A percentile compares a stretch with the other conserved stretches of the same genome.
Evolutionary conservation across 2,888 invertebrate species (phyloP).

Genomic region (Lasioglossum morio): DNA sequence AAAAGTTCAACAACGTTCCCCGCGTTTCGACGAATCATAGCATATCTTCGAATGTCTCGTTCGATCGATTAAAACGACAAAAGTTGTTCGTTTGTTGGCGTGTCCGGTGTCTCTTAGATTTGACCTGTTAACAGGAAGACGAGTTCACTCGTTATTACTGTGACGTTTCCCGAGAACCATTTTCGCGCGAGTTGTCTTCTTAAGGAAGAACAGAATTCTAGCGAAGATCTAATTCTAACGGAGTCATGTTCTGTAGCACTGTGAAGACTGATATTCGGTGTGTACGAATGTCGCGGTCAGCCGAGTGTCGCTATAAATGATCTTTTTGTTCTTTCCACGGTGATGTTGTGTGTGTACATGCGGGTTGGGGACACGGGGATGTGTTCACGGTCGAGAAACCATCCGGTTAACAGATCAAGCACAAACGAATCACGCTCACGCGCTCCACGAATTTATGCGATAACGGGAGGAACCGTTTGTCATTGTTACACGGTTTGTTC

Average conservation of each 20-base stretch:
- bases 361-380: background rate
- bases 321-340: background rate
- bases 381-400: background rate
- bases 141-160: constrained; percentile 11
- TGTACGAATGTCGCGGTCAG: background rate
- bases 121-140: constrained; percentile 16
- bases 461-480: background rate
- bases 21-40: constrained; percentile 18
- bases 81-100: constrained; percentile 13
- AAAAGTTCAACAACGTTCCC: constrained; percentile 51
- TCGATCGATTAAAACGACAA: constrained; percentile 13
- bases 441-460: background rate
- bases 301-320: background rate
- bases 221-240: background rate
- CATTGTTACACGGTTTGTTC: background rate
- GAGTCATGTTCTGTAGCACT: background rate
- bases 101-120: constrained; percentile 6
- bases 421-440: constrained; percentile 1
- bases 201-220: background rate
- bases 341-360: background rate
- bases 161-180: background rate
- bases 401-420: constrained; percentile 14
- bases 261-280: constrained; percentile 1
- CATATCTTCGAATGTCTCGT: constrained; percentile 9
- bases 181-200: background rate